Base-by-base conservation (phyloP, 2,888 invertebrate genomes). In the Chrysolina americana region DNA sequence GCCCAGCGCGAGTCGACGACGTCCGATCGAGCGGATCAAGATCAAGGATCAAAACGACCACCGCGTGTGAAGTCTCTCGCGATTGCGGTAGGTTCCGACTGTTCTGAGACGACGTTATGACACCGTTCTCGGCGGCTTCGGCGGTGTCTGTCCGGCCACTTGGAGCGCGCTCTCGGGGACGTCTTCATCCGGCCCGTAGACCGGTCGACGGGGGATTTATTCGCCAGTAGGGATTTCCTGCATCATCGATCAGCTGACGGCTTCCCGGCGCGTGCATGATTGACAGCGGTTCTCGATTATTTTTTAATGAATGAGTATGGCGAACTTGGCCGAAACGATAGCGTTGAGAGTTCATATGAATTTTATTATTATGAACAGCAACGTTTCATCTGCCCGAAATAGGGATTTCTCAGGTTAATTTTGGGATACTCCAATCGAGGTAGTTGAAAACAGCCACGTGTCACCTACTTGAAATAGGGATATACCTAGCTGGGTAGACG, bases 21-120 rank as follows among this genome's bases (percentile, higher is more conserved):
- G 50, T 41, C 36, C 17, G 47, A 47, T 64, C 68, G 63, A 41
- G 15, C 59, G 56, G 44, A 66, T 56, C 47, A 63, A 44, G 64
- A 64, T 48, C 53, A 48, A 50, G 50, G 65, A 64, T 65, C 64
- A 28, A 28, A 28, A 36, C 62, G 28, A 36, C 36, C 6, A 8
- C 2, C 28, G 5, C 28, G 56, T 65, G 62, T 41, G 28, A 65
- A 50, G 66, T 19, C 50, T 62, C 68, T 68, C 74, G 68, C 59
- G 74, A 65, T 76, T 73, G 76, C 69, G 68, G 76, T 74, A 72
- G 76, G 74, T 68, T 76, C 69, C 41, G 76, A 68, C n/a, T n/a
- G n/a, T n/a, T n/a, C n/a, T n/a, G n/a, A n/a, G n/a, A n/a, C n/a
- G 63, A 44, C 59, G 48, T 44, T 19, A n/a, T 41, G 59, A 28